Evolutionary conservation across 1,140 invertebrate genomes (phyloP).

Genomic region (Nautilus pompilius): DNA sequence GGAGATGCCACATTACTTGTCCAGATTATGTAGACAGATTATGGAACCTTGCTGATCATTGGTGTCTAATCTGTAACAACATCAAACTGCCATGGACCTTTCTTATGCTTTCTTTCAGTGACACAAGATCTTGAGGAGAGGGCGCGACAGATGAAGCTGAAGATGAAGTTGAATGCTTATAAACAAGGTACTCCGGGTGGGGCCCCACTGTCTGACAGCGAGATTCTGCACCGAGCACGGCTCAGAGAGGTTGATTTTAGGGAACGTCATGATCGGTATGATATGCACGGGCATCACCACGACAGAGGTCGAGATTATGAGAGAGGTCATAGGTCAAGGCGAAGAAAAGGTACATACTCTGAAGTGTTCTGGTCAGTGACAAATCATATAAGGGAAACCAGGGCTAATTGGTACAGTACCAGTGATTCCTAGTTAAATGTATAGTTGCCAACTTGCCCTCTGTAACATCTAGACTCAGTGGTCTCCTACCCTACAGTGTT

Average conservation of each 20-base stretch:
- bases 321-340: constrained; percentile 16
- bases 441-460: too few species aligned
- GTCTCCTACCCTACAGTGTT: too few species aligned
- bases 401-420: too few species aligned
- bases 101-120: constrained; percentile 29
- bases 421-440: too few species aligned
- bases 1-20: too few species aligned
- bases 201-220: constrained; percentile 34
- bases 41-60: too few species aligned
- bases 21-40: too few species aligned
- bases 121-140: constrained; percentile 82
- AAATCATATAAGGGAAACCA: too few species aligned
- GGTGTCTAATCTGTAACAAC: too few species aligned
- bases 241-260: neutral
- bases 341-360: constrained; percentile 28
- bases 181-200: constrained; percentile 7
- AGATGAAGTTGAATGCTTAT: constrained; percentile 58
- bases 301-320: constrained; percentile 22
- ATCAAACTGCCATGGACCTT: too few species aligned
- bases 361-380: too few species aligned
- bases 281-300: constrained; percentile 3
- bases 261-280: constrained; percentile 17
- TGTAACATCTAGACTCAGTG: too few species aligned
- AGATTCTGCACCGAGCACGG: constrained; percentile 11
- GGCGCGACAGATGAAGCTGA: constrained; percentile 68